phyloP scores from a whole-genome alignment of 2,113 vertebrate genomes.

The Pongo pygmaeus region DNA sequence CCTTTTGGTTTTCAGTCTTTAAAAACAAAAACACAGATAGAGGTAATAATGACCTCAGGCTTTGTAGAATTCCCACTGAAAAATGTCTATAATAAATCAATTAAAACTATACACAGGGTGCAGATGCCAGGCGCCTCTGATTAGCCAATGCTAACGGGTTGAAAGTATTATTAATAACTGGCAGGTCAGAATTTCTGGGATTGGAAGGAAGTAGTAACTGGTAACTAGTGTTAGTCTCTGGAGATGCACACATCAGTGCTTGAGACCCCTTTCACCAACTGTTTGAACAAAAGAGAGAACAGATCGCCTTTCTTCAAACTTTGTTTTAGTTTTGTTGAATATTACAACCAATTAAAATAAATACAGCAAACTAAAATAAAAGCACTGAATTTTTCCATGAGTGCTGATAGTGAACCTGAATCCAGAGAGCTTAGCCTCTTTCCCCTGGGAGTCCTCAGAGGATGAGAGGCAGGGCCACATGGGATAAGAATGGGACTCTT shows the following conservation, averaged over 20 bases:
- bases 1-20: neutral
- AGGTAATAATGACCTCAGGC: neutral
- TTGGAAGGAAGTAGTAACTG: neutral
- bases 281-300: neutral
- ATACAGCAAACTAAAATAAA: slow-evolving; percentile 1
- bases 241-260: neutral
- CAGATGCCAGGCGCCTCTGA: neutral
- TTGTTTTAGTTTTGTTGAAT: neutral
- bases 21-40: neutral
- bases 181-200: neutral
- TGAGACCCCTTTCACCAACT: neutral
- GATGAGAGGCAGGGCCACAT: accelerated
- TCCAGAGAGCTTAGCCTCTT: neutral
- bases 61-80: neutral
- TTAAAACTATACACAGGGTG: neutral
- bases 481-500: neutral
- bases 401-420: neutral
- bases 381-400: neutral
- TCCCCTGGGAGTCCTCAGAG: neutral
- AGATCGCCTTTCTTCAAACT: neutral
- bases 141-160: accelerated
- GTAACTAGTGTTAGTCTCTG: neutral
- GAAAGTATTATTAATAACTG: neutral
- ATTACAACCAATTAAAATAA: slow-evolving; percentile 26
- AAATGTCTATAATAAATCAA: neutral